Evolutionary conservation across 2,888 invertebrate species (phyloP).

Genomic region (Tanaodytes sp.): DNA sequence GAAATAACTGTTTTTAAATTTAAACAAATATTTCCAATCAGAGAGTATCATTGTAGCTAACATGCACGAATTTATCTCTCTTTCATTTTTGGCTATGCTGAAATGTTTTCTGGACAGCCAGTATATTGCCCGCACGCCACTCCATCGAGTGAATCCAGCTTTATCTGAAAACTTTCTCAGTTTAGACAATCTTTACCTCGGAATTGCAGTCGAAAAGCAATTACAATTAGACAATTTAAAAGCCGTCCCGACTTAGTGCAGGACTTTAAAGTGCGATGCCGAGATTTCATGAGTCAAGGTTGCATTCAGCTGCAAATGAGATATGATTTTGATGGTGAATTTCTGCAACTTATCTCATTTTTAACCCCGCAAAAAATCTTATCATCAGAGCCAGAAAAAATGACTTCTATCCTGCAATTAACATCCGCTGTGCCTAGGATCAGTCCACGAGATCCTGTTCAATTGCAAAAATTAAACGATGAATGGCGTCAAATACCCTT

Average conservation of each 20-base stretch:
- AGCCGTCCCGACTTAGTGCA: constrained; percentile 16
- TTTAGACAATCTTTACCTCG: constrained; percentile 45
- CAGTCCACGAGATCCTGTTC: constrained; percentile 7
- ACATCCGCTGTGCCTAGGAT: constrained; percentile 12
- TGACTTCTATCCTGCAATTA: no score
- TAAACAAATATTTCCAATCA: constrained; percentile 51
- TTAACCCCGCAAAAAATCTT: constrained; percentile 30
- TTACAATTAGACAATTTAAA: constrained; percentile 29
- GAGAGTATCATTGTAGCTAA: constrained; percentile 38
- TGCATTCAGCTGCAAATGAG: constrained; percentile 52
- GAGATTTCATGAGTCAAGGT: constrained; percentile 43
- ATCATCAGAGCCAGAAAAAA: no score
- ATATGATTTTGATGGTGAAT: constrained; percentile 52
- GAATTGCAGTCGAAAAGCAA: constrained; percentile 36
- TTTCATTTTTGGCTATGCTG: constrained; percentile 45
- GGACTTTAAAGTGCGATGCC: constrained; percentile 45
- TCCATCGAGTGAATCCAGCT: neutral
- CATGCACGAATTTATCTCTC: constrained; percentile 33
- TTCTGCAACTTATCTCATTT: constrained; percentile 26
- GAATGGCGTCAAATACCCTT: constrained; percentile 50
- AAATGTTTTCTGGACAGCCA: constrained; percentile 20
- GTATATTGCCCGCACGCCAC: neutral
- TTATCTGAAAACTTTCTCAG: neutral
- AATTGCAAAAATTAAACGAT: constrained; percentile 46
- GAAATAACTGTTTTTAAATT: constrained; percentile 15